Conservation (phyloP, 92 coral and sea anemone genomes). For the Hydrozoanthus gracilis region DNA sequence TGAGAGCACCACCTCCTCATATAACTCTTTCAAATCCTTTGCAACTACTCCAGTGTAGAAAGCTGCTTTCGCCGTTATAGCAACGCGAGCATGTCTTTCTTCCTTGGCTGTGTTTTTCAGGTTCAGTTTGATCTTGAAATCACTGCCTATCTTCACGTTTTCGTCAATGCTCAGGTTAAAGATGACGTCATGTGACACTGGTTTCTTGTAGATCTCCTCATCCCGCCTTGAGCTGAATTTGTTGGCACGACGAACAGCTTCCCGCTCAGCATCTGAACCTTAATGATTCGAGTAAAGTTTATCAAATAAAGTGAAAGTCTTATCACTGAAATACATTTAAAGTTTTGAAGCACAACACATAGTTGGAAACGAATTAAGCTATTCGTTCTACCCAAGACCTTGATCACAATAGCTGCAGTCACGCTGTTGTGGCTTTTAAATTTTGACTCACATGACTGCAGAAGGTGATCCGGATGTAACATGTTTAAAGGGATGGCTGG, state of each 20-base stretch:
- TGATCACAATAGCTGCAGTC: too few relatives aligned
- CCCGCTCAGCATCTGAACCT: conserved; percentile 69
- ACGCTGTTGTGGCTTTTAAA: too few relatives aligned
- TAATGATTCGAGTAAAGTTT: not conserved
- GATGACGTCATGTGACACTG: conserved; percentile 55
- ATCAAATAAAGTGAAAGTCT: not conserved
- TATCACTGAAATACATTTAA: not conserved
- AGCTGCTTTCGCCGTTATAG: conserved; percentile 65
- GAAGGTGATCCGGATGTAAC: too few relatives aligned
- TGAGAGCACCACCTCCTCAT: conserved; percentile 38
- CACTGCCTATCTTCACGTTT: conserved; percentile 66
- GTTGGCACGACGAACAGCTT: conserved; percentile 62
- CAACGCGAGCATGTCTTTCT: conserved; percentile 52
- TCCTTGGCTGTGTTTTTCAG: conserved; percentile 54
- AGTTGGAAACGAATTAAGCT: not conserved
- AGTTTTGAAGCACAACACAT: not conserved
- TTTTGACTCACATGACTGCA: too few relatives aligned
- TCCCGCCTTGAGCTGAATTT: conserved; percentile 58
- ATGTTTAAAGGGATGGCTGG: too few relatives aligned
- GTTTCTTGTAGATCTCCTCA: conserved; percentile 55
- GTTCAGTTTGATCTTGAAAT: conserved; percentile 55
- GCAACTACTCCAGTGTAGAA: conserved; percentile 80
- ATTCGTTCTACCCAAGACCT: too few relatives aligned
- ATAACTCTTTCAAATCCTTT: conserved; percentile 34
- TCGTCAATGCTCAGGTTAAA: conserved; percentile 59